phyloP scores from a whole-genome alignment of 2,113 vertebrate species.

The Brachyistius frenatus region DNA sequence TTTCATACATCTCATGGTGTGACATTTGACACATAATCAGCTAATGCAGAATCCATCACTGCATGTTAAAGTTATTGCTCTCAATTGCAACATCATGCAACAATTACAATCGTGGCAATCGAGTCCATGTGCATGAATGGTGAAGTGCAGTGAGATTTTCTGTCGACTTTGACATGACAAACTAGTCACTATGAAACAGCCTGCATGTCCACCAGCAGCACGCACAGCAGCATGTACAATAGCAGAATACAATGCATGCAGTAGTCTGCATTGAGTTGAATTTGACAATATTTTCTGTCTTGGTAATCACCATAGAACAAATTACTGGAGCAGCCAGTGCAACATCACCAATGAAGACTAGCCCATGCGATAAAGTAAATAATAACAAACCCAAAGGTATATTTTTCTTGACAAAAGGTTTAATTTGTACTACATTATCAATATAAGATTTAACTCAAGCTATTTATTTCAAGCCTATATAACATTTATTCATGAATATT shows the following conservation, averaged over 20 bases:
- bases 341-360: constrained; percentile 62
- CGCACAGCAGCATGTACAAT: constrained; percentile 8
- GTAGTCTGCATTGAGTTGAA: constrained; percentile 40
- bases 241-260: constrained; percentile 58
- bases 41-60: constrained; percentile 12
- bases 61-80: constrained; percentile 9
- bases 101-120: neutral
- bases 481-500: constrained; percentile 7
- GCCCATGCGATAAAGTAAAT: constrained; percentile 72
- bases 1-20: neutral
- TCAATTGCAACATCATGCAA: neutral
- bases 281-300: constrained; percentile 64
- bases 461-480: neutral
- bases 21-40: neutral
- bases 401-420: constrained; percentile 29
- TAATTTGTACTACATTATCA: neutral
- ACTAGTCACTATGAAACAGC: neutral
- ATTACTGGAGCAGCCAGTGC: constrained; percentile 64
- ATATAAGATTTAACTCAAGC: constrained; percentile 4
- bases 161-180: neutral
- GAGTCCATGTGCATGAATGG: neutral
- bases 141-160: neutral
- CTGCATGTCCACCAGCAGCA: constrained; percentile 42
- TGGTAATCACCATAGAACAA: constrained; percentile 62
- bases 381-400: constrained; percentile 76